Evolutionary conservation across 2,888 invertebrate species (phyloP), one percentile per base, ranked within the genome.

Genomic region (Galeopsomyia nigrocyanea): DNA sequence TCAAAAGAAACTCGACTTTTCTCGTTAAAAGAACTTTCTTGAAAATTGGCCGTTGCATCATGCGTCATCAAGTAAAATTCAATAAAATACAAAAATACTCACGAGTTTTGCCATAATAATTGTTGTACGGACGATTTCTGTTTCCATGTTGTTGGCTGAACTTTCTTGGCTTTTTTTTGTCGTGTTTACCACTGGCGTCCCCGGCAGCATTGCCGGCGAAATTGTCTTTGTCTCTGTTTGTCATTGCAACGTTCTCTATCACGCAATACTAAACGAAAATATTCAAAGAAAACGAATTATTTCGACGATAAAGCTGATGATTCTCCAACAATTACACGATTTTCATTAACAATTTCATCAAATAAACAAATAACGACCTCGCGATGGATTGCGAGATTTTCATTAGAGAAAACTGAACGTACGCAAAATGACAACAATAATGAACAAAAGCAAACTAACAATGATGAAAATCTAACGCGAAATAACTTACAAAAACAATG

Each of bases 81-180:
- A 50, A 62, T 3, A 62, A 16, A 26, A 26, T 26, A 26, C 5
- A 5, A 26, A 16, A 46, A 58, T 21, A 69, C 75, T 75, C 49
- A 75, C 75, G 75, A 68, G 67, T 73, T 51, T 75, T 75, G 31
- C 75, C 70, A 17, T 68, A 73, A 70, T 49, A 60, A 58, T 64
- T 60, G 55, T 73, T 69, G 39, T 65, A 63, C 13, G 7, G 10
- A 47, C 75, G 73, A 65, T 65, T 70, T 57, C 58, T 57, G 46
- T 51, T 66, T 46, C 61, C 56, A 19, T 66, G 68, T 16, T 55
- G 47, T 9, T 60, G 46, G 16, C 67, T 57, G 19, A 21, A 73
- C 13, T 57, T 70, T 17, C 49, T 63, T 5, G 67, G 60, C 21
- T 70, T 73, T 51, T 39, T 75, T 13, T 58, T 73, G 22, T 58